Percentiles rank a stretch among this genome's conserved stretches.
Evolutionary conservation across 2,888 invertebrate genomes (phyloP).

Genomic region (Anthophora plumipes): DNA sequence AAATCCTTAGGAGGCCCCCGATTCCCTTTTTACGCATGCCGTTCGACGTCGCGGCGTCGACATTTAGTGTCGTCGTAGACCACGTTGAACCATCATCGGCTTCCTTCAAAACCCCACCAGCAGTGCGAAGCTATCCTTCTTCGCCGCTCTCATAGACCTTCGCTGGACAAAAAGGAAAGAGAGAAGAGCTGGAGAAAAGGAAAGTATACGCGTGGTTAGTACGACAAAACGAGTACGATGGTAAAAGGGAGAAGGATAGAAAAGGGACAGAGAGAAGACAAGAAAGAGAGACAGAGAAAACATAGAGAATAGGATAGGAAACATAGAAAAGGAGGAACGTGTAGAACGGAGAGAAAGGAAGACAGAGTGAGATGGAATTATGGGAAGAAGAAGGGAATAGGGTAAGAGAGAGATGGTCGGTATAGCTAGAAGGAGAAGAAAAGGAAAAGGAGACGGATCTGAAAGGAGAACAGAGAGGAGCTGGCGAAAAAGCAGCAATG

Average conservation of each 20-base stretch:
- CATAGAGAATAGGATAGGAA: slow-evolving; percentile 44
- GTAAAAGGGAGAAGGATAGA: slow-evolving; percentile 23
- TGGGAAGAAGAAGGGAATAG: slow-evolving; percentile 11
- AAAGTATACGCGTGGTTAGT: slow-evolving; percentile 52
- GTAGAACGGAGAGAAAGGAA: slow-evolving; percentile 6
- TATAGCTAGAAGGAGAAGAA: slow-evolving; percentile 6
- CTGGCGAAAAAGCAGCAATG: slow-evolving; percentile 51
- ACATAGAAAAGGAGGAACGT: slow-evolving; percentile 33
- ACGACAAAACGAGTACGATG: slow-evolving; percentile 37
- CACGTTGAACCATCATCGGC: slow-evolving; percentile 63
- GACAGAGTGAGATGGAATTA: slow-evolving; percentile 1
- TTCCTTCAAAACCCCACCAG: slow-evolving; percentile 63
- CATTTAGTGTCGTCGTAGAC: slow-evolving; percentile 65
- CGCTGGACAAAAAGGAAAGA: slow-evolving; percentile 55
- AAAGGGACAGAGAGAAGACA: slow-evolving; percentile 22
- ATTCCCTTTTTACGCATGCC: slow-evolving; percentile 53
- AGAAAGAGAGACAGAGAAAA: slow-evolving; percentile 5
- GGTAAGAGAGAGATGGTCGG: slow-evolving; percentile 11
- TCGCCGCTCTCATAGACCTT: slow-evolving; percentile 61
- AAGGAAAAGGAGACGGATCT: slow-evolving; percentile 25
- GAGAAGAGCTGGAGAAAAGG: slow-evolving; percentile 45
- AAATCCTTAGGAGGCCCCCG: slow-evolving; percentile 47
- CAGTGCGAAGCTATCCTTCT: slow-evolving; percentile 58
- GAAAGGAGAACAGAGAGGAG: slow-evolving; percentile 22
- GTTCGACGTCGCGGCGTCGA: slow-evolving; percentile 48